Base-by-base conservation (phyloP, 1,140 invertebrate genomes). In the Streblospio benedicti region DNA sequence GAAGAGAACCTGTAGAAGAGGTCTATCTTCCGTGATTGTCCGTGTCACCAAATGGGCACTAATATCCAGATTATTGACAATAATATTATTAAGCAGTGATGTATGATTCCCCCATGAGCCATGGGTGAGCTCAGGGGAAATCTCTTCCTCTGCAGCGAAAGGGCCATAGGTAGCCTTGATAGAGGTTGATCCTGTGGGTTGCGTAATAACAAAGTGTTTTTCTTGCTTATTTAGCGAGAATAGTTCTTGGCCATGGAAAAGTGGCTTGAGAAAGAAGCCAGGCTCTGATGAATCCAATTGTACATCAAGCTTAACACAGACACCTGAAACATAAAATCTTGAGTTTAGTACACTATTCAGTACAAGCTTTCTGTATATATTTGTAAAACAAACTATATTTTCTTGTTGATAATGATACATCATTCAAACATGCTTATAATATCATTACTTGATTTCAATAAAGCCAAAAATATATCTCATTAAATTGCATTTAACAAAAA, bases 121-220 rank as follows among this genome's bases (percentile, higher is more conserved):
- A 23, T 38, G 43, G 20, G 25, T 31, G 6, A 90, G 84, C 68
- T 89, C 89, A n/a, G 88, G 80, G 0, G 89, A 88, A 16, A 93
- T 89, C 1, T 89, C 93, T 76, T 93, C 90, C 69, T 92, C 92
- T 30, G 90, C 92, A 62, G 88, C 90, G 77, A 93, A 93, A 1
- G 91, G 91, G 2, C 91, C 91, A 68, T 93, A 93, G 4, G 87
- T 90, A 6, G 90, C 90, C 16, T 89, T 80, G 3, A 94, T 86
- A 0, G 89, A 90, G 0, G 89, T 87, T 4, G 90, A 88, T 60
- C 53, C 32, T 28, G 87, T 88, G 32, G 88, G 89, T 72, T 92
- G 88, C 65, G 59, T 60, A 28, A 60, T 44, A 2, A 41, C 59
- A 44, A 55, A 56, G n/a, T 57, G 59, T 25, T 43, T 30, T 33